Evolutionary conservation across 2,888 invertebrate species (phyloP).

Genomic region (Drosophila siamana): DNA sequence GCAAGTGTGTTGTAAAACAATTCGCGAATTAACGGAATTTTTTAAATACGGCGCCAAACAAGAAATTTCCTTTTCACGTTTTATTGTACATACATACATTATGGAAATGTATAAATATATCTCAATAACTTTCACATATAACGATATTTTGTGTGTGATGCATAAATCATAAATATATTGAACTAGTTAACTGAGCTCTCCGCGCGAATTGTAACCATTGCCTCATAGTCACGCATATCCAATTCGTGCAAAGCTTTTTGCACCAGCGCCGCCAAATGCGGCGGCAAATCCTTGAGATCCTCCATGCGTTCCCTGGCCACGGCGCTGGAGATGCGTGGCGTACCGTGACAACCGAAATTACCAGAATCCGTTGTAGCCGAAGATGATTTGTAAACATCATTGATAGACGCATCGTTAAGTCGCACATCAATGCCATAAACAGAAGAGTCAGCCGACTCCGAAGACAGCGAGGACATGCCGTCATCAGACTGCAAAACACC

Average conservation of each 20-base stretch:
- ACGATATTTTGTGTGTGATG: conserved; percentile 29
- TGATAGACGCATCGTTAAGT: conserved; percentile 68
- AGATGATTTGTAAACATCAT: conserved; percentile 75
- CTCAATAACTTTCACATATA: conserved; percentile 34
- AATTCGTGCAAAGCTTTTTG: conserved; percentile 86
- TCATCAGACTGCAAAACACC: conserved; percentile 75
- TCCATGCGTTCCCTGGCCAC: conserved; percentile 85
- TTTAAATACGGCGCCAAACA: not conserved
- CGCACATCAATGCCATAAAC: conserved; percentile 82
- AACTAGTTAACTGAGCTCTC: conserved; percentile 43
- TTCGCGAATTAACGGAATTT: conserved; percentile 4
- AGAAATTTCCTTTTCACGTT: not conserved
- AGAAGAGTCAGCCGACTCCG: conserved; percentile 84
- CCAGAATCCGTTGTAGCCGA: conserved; percentile 81
- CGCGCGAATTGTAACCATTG: conserved; percentile 69
- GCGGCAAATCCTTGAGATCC: conserved; percentile 86
- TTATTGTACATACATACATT: conserved; percentile 21
- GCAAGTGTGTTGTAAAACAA: conserved; percentile 21
- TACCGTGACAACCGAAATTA: conserved; percentile 49
- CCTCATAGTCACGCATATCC: conserved; percentile 84
- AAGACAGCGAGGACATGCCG: conserved; percentile 83
- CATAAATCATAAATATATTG: conserved; percentile 30
- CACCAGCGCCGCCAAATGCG: conserved; percentile 88
- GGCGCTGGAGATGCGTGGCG: conserved; percentile 75
- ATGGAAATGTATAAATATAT: conserved; percentile 38